These are phyloP conservation scores for Centropus unirufus DNA, from an alignment of 2,113 vertebrate species.

Conservation along the genomic window DNA sequence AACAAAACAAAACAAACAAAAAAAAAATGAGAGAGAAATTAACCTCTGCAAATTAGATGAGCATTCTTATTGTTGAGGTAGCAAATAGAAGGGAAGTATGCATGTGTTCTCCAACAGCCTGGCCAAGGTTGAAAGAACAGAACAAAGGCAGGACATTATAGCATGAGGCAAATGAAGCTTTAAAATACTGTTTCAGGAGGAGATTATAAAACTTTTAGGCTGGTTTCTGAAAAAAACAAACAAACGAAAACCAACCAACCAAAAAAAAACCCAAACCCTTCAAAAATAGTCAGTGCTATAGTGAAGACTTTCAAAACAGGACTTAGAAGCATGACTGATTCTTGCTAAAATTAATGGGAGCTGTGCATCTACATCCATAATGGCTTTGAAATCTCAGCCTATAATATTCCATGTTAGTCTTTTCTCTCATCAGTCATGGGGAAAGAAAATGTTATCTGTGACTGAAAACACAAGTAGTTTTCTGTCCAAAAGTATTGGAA, in stretches of 20 bases:
- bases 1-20: neutral
- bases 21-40: neutral
- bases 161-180: neutral
- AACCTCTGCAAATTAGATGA: neutral
- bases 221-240: neutral
- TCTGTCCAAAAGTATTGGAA: neutral
- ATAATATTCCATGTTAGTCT: neutral
- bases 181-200: neutral
- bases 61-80: neutral
- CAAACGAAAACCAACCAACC: too few relatives aligned
- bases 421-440: neutral
- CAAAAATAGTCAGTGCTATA: neutral
- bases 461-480: neutral
- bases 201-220: neutral
- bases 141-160: slow-evolving; percentile 5
- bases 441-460: neutral
- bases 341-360: neutral
- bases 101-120: neutral
- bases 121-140: slow-evolving; percentile 16
- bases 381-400: neutral
- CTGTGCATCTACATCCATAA: neutral
- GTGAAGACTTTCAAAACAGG: neutral
- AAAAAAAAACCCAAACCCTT: neutral
- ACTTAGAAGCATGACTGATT: neutral
- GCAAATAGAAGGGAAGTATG: neutral